Evolutionary conservation across 2,888 invertebrate genomes (phyloP).

Genomic region (Octodonta nipae): DNA sequence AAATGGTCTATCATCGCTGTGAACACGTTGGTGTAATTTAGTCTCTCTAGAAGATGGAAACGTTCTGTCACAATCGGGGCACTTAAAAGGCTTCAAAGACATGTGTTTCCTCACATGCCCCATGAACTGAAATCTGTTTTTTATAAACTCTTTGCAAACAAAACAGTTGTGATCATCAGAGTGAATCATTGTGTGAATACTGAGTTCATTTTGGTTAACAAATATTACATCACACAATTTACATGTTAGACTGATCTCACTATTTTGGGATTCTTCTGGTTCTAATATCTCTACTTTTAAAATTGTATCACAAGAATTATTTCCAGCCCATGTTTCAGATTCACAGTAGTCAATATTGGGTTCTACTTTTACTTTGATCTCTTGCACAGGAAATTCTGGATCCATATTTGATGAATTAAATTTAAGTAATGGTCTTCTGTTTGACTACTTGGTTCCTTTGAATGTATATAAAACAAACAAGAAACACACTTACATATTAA

Average conservation of each 20-base stretch:
- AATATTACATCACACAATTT: constrained; percentile 13
- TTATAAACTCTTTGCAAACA: constrained; percentile 16
- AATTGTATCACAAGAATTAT: no score
- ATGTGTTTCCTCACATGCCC: constrained; percentile 18
- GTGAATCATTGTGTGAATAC: constrained; percentile 16
- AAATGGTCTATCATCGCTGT: constrained; percentile 17
- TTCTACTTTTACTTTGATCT: no score
- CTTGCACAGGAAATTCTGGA: no score
- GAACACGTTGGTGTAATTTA: constrained; percentile 15
- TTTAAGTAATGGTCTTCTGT: no score
- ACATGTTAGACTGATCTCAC: constrained; percentile 4
- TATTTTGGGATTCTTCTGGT: background rate
- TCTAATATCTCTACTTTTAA: background rate
- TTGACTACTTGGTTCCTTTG: no score
- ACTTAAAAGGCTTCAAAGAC: constrained; percentile 16
- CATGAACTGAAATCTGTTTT: constrained; percentile 12
- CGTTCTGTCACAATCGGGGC: constrained; percentile 13
- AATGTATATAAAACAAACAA: no score
- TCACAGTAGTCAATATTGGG: no score
- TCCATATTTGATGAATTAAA: no score
- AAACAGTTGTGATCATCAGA: constrained; percentile 14
- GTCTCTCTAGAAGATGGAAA: constrained; percentile 15
- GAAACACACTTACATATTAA: no score
- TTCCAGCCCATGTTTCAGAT: no score
- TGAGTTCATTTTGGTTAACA: constrained; percentile 12